These are phyloP conservation scores for Limnephilus marmoratus DNA, from an alignment of 2,888 invertebrate genomes.

Conservation along the genomic window DNA sequence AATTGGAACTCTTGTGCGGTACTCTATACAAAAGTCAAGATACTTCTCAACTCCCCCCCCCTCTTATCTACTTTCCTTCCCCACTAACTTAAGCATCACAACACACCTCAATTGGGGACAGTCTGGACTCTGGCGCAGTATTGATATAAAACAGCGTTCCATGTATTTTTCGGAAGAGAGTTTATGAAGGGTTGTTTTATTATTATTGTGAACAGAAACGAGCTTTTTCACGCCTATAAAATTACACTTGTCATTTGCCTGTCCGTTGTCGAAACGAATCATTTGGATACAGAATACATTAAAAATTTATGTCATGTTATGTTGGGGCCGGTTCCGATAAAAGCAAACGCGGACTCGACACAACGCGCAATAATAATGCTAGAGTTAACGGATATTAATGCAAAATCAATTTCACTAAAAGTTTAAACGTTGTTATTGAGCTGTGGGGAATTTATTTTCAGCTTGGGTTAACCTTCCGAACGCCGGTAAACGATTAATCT, in stretches of 20 bases:
- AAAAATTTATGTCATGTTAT: not conserved
- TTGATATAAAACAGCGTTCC: no score
- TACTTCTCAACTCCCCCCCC: no score
- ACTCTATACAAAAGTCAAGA: no score
- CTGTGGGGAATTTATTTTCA: not conserved
- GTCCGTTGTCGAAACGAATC: not conserved
- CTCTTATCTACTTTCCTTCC: no score
- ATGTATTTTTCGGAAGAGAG: not conserved
- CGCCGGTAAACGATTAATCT: not conserved
- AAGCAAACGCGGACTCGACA: not conserved
- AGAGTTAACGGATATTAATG: slow-evolving; percentile 12
- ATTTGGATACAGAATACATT: not conserved
- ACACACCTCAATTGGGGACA: no score
- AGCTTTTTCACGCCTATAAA: not conserved
- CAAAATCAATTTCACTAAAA: slow-evolving; percentile 31
- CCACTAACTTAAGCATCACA: no score
- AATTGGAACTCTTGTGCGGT: no score
- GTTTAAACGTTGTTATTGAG: slow-evolving; percentile 7
- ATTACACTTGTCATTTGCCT: not conserved
- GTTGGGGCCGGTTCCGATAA: not conserved
- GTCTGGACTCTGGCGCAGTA: no score
- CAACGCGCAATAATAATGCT: not conserved
- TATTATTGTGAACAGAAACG: not conserved
- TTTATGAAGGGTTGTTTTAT: not conserved
- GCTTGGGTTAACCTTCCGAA: not conserved